Evolutionary conservation across 92 coral and sea anemone genomes (phyloP).

Genomic region (Chrysogorgia sp.): DNA sequence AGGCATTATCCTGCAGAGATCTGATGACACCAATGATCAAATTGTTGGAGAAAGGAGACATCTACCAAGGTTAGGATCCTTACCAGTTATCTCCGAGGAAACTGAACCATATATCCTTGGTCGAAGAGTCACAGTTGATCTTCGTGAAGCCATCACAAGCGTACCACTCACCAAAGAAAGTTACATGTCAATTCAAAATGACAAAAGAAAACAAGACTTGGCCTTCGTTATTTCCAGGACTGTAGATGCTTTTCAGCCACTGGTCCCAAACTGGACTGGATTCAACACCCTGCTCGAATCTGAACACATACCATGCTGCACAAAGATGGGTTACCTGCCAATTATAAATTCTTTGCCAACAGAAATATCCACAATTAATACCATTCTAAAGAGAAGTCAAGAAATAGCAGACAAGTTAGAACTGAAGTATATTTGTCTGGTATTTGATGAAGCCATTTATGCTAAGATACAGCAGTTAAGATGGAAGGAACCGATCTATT

Average conservation of each 20-base stretch:
- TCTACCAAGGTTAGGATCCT: conserved; percentile 31
- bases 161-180: conserved; percentile 1
- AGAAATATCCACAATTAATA: not conserved
- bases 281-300: conserved; percentile 21
- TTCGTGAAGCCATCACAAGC: conserved; percentile 21
- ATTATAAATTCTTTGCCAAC: conserved; percentile 9
- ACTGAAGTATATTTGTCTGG: not conserved
- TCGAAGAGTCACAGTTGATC: conserved; percentile 38
- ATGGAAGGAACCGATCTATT: conserved; percentile 6
- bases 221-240: conserved; percentile 27
- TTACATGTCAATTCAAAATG: conserved; percentile 13
- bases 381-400: conserved; percentile 6
- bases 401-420: conserved; percentile 12
- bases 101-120: conserved; percentile 15
- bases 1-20: conserved; percentile 34
- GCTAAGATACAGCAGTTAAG: conserved; percentile 13
- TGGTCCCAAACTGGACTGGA: conserved; percentile 17
- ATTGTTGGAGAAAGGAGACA: conserved; percentile 19
- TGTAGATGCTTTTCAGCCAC: conserved; percentile 17
- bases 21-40: not conserved
- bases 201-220: conserved; percentile 23
- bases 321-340: conserved; percentile 18
- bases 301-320: conserved; percentile 9
- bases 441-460: conserved; percentile 21
- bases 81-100: conserved; percentile 5